A percentile compares a stretch with the other conserved stretches of the same genome.
Conservation (phyloP, 2,113 vertebrate genomes). For the Parus major region DNA sequence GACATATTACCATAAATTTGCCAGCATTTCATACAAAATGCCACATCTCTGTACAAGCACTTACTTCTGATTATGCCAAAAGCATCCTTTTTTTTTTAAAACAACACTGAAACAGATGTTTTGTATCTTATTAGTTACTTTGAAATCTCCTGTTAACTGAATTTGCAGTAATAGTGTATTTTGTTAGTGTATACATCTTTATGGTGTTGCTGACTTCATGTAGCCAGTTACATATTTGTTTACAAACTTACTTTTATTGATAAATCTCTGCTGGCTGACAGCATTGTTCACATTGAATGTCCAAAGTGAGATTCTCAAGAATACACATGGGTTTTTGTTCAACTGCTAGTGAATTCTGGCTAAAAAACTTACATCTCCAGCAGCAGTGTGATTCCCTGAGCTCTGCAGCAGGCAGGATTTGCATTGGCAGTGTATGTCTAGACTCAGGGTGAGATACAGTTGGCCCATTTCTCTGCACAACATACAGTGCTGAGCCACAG, state of each 20-base stretch:
- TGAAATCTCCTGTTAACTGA: not conserved
- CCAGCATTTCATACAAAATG: not conserved
- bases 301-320: not conserved
- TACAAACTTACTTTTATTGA: not conserved
- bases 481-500: not conserved
- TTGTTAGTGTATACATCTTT: not conserved
- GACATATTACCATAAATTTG: not conserved
- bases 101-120: not conserved
- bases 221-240: not conserved
- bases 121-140: not conserved
- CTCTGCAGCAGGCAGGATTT: not conserved
- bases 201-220: not conserved
- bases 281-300: not conserved
- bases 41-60: not conserved
- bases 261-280: constrained; percentile 11
- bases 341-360: not conserved
- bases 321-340: not conserved
- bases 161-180: constrained; percentile 3
- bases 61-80: not conserved
- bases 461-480: not conserved
- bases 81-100: not conserved
- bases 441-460: not conserved
- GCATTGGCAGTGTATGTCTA: fast-evolving
- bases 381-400: not conserved
- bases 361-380: not conserved